phyloP scores from a whole-genome alignment of 2,113 vertebrate genomes.

The Eubucco bourcierii region DNA sequence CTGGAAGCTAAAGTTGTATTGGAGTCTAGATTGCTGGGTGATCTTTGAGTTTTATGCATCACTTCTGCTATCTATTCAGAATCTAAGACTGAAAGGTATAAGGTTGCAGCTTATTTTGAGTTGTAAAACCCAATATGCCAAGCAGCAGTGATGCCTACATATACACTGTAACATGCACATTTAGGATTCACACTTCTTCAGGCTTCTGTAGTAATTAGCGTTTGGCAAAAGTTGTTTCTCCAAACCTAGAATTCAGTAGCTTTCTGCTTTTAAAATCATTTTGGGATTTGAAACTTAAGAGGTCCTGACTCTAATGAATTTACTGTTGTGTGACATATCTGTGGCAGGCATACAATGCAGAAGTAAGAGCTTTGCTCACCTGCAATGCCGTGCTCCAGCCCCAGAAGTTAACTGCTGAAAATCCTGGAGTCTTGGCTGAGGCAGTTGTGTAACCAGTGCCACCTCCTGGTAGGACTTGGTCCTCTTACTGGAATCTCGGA shows the following conservation, averaged over 20 bases:
- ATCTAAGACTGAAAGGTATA: too few species aligned
- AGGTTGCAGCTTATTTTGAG: not conserved
- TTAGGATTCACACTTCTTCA: not conserved
- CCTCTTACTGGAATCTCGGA: not conserved
- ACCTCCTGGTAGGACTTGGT: not conserved
- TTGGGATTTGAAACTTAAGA: not conserved
- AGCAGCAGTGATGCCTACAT: not conserved
- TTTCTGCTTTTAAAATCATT: rapidly evolving
- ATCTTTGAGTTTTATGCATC: not conserved
- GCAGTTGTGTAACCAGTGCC: not conserved
- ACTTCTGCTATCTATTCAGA: not conserved
- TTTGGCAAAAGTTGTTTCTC: not conserved
- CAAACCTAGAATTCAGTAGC: not conserved
- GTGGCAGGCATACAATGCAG: not conserved
- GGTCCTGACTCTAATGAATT: not conserved
- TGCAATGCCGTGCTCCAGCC: not conserved
- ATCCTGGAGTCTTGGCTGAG: rapidly evolving
- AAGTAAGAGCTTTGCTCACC: not conserved
- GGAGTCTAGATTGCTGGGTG: not conserved
- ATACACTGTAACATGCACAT: not conserved
- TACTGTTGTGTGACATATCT: not conserved
- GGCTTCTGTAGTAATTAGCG: not conserved
- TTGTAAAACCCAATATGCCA: not conserved
- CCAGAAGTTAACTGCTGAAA: not conserved
- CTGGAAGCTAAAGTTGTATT: not conserved